A percentile compares a stretch with the other conserved stretches of the same genome.
These are phyloP conservation scores for Oxytorus armatus DNA, from an alignment of 2,888 invertebrate genomes.

Conservation along the genomic window DNA sequence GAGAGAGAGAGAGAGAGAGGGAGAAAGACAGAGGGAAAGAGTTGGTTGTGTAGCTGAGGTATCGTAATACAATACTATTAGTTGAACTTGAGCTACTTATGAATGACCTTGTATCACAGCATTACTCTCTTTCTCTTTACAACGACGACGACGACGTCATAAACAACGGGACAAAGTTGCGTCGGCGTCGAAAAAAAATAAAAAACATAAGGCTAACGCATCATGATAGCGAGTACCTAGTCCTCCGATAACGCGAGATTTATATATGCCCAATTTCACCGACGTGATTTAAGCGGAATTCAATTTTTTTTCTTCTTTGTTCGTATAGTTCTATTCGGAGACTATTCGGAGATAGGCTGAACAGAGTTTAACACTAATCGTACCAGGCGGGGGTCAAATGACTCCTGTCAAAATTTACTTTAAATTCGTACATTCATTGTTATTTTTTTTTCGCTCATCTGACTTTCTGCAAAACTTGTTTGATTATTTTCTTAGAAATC, in stretches of 20 bases:
- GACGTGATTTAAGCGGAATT: background rate
- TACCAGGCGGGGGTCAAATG: no score
- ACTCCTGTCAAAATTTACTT: no score
- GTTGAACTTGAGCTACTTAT: conserved; percentile 82
- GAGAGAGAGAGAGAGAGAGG: conserved; percentile 12
- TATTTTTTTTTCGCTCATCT: no score
- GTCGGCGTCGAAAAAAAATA: conserved; percentile 60
- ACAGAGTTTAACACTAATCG: no score
- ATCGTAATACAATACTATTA: conserved; percentile 71
- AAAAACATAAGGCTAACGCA: conserved; percentile 12
- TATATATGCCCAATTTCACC: no score
- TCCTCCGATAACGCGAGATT: conserved; percentile 15
- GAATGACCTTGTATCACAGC: conserved; percentile 79
- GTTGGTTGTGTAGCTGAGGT: conserved; percentile 50
- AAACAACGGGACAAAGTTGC: conserved; percentile 59
- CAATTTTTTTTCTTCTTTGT: background rate
- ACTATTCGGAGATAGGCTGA: no score
- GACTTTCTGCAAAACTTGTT: no score
- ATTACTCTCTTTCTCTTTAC: conserved; percentile 52
- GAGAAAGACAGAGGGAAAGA: conserved; percentile 43
- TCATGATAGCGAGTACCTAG: conserved; percentile 33
- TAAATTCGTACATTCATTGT: no score
- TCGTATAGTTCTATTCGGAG: no score
- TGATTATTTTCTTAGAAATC: no score
- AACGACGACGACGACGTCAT: conserved; percentile 40